Evolutionary conservation across 1,140 invertebrate species (phyloP).

Genomic region (Scaptomyza hsui): DNA sequence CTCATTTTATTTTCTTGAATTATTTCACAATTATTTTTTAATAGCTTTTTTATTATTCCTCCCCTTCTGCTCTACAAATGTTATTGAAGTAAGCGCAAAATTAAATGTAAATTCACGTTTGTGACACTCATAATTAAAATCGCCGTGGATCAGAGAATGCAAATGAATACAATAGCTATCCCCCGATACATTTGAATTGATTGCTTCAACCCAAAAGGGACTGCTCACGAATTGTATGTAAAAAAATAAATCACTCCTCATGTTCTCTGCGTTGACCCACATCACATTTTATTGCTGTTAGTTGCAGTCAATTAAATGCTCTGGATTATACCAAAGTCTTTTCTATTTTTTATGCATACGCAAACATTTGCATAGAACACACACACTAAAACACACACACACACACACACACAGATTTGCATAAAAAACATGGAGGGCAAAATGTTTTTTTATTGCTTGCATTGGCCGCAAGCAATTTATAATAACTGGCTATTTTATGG

Average conservation of each 20-base stretch:
- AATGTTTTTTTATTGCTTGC: constrained; percentile 36
- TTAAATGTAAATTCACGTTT: constrained; percentile 42
- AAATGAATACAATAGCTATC: constrained; percentile 35
- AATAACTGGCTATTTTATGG: constrained; percentile 66
- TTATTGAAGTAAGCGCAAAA: constrained; percentile 33
- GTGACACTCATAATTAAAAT: constrained; percentile 41
- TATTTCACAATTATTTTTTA: not conserved
- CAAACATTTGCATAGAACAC: constrained; percentile 68
- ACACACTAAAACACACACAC: not conserved
- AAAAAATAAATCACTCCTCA: not conserved
- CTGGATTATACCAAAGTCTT: constrained; percentile 71
- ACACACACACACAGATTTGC: constrained; percentile 1
- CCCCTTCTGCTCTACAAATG: not conserved
- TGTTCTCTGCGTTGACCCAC: constrained; percentile 48
- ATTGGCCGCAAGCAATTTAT: constrained; percentile 56
- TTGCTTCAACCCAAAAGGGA: constrained; percentile 7
- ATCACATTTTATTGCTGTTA: constrained; percentile 57
- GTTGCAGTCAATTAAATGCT: constrained; percentile 78
- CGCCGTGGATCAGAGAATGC: constrained; percentile 27
- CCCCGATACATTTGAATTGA: constrained; percentile 30
- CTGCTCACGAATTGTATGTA: constrained; percentile 12
- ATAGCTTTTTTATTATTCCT: not conserved
- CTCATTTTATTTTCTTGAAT: not conserved
- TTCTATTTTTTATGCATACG: constrained; percentile 73
- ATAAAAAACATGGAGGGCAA: constrained; percentile 5